Base-by-base conservation (phyloP, 1,140 invertebrate species). In the Euglossa dilemma region DNA sequence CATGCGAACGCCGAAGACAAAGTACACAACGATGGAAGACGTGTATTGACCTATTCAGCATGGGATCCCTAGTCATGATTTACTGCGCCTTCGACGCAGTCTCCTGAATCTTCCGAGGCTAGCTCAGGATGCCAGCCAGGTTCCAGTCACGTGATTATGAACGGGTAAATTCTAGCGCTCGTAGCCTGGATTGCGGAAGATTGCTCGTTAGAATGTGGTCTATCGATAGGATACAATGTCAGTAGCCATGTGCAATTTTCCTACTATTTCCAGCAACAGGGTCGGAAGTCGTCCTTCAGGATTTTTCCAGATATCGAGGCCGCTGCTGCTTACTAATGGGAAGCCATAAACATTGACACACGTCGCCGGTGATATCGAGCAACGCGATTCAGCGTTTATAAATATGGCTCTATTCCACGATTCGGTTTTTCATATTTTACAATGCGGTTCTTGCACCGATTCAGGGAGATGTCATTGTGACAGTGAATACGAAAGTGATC, bases 21-120 rank as follows among this genome's bases (percentile, higher is more conserved):
- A 75, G 61, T 77, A 36, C 66, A 86, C 69, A 88, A 84, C 84
- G 74, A 84, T 88, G 84, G 86, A 85, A 89, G 88, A 85, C 85
- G 85, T 84, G 80, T 84, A 90, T 90, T 91, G 90, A 91, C 90
- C 90, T 91, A 91, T 91, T 91, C 89, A 84, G 73, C 89, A 73
- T 52, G 67, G 83, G 89, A 91, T 91, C 88, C 78, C 80, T 43
- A 63, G 69, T 71, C 72, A 71, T 89, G 87, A 84, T 89, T 91
- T 90, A 89, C 87, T 73, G 84, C 67, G 69, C 23, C 6, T 16
- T 79, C 77, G 80, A 84, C 74, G 57, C 80, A 80, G 80, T 63
- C 69, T 78, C 80, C 79, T 84, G 86, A 81, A 87, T 87, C 83
- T 87, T 84, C 69, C 45, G 28, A 57, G 20, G 23, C 36, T 36